These are phyloP conservation scores for Mico argentatus DNA, from an alignment of 2,797 vertebrate species.

Conservation along the genomic window DNA sequence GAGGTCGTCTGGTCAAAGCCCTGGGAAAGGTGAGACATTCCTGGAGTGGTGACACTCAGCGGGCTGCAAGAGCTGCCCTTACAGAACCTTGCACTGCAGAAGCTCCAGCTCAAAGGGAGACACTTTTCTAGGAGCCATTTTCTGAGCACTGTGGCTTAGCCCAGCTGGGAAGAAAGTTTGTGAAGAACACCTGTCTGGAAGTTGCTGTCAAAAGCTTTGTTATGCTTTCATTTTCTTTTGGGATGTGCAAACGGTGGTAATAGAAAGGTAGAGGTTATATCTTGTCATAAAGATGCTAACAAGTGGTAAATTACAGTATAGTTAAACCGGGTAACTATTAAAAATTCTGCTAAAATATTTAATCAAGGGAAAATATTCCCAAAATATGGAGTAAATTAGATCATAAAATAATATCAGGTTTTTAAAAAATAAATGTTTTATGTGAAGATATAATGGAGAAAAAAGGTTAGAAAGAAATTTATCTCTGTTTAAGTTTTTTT, in stretches of 20 bases:
- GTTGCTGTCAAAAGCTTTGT: conserved; percentile 44
- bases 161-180: background rate
- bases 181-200: conserved; percentile 54
- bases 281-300: background rate
- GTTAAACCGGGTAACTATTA: background rate
- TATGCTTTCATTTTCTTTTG: background rate
- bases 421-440: background rate
- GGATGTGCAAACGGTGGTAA: background rate
- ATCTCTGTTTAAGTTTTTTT: background rate
- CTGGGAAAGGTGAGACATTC: conserved; percentile 94
- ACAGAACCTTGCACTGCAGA: conserved; percentile 56
- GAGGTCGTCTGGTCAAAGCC: conserved; percentile 94
- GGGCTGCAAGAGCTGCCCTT: conserved; percentile 83
- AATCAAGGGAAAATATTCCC: background rate
- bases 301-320: background rate
- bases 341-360: background rate
- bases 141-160: background rate
- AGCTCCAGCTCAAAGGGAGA: conserved; percentile 41
- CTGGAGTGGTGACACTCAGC: conserved; percentile 86
- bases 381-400: background rate
- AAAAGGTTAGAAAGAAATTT: background rate
- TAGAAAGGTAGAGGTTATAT: background rate
- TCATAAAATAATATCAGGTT: background rate
- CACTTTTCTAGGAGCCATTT: conserved; percentile 61
- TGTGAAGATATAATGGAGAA: background rate